Evolutionary conservation across 1,140 invertebrate species (phyloP).

Genomic region (Drosophila sp.): DNA sequence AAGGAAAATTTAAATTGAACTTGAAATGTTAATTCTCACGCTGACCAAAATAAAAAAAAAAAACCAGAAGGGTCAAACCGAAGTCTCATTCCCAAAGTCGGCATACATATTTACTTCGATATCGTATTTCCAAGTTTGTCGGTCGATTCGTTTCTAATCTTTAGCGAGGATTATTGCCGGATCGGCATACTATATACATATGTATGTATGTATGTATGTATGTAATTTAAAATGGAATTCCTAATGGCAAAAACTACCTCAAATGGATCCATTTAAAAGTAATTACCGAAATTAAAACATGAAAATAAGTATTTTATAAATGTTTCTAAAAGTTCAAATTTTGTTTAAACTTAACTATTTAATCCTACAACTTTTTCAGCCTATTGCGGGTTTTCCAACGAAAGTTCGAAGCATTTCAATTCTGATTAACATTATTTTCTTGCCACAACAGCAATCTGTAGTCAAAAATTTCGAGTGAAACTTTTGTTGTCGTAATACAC

Average conservation of each 20-base stretch:
- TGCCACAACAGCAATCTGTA: background rate
- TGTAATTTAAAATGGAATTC: no score
- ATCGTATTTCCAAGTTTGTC: background rate
- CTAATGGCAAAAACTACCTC: no score
- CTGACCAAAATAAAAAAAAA: constrained; percentile 31
- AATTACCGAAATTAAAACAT: no score
- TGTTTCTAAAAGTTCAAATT: no score
- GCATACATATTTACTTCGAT: background rate
- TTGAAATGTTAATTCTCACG: constrained; percentile 70
- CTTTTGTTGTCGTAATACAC: background rate
- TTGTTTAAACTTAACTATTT: no score
- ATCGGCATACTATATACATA: constrained; percentile 14
- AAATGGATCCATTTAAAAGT: no score
- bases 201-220: no score
- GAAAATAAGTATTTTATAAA: no score
- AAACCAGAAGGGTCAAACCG: background rate
- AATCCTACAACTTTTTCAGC: no score
- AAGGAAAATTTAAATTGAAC: constrained; percentile 52
- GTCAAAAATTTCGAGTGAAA: background rate
- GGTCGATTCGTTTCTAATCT: constrained; percentile 16
- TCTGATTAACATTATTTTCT: background rate
- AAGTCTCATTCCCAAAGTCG: background rate
- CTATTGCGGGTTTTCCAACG: background rate
- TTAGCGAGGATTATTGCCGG: constrained; percentile 15
- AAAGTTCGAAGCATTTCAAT: background rate